phyloP scores from a whole-genome alignment of 1,140 invertebrate genomes.

The Scylla paramamosain region DNA sequence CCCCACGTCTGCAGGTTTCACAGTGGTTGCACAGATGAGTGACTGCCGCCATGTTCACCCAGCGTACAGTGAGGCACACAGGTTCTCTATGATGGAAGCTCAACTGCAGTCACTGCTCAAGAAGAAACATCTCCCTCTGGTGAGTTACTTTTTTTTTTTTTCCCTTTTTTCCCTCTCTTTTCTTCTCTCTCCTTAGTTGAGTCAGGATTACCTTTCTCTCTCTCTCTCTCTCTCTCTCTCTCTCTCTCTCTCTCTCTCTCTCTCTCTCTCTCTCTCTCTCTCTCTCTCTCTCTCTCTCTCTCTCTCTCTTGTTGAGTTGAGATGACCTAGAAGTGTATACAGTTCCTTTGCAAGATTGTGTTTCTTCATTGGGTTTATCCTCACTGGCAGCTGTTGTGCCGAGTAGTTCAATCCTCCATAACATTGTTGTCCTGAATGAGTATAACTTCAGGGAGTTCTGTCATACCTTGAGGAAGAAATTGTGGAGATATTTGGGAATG shows the following conservation, averaged over 20 bases:
- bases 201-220: background rate
- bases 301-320: background rate
- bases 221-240: conserved; percentile 58
- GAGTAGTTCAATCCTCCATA: too few species aligned
- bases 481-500: conserved; percentile 8
- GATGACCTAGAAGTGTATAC: too few species aligned
- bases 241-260: conserved; percentile 54
- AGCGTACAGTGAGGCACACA: conserved; percentile 28
- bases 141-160: background rate
- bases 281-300: background rate
- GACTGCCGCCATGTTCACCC: conserved; percentile 52
- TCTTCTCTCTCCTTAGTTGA: background rate
- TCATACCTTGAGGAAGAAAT: conserved; percentile 66
- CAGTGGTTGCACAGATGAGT: conserved; percentile 23
- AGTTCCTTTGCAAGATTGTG: too few species aligned
- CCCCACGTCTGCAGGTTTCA: background rate
- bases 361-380: too few species aligned
- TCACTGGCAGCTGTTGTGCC: too few species aligned
- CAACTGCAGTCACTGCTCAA: conserved; percentile 40
- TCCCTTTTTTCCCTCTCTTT: background rate
- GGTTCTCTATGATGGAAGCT: conserved; percentile 39
- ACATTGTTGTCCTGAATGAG: too few species aligned
- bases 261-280: background rate
- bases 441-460: conserved; percentile 53
- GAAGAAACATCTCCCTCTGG: conserved; percentile 34